These are phyloP conservation scores for Halcyon smyrnensis DNA, from an alignment of 2,797 vertebrate species.

Conservation along the genomic window DNA sequence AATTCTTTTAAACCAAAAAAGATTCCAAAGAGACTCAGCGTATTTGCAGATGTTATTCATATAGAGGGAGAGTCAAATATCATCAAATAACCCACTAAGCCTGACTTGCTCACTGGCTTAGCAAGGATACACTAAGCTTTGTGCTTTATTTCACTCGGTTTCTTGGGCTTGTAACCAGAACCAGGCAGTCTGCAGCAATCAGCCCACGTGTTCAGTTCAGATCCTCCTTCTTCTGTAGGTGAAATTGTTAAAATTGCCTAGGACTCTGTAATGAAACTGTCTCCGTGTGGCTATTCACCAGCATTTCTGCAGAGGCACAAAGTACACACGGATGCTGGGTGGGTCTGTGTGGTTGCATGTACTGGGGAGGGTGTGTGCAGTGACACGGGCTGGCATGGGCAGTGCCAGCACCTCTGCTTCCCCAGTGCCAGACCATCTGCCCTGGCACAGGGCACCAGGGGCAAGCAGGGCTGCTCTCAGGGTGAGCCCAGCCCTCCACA, in stretches of 20 bases:
- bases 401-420: neutral
- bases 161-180: slow-evolving; percentile 20
- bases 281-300: neutral
- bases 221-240: neutral
- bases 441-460: neutral
- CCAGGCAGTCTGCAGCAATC: neutral
- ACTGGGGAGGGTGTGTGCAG: neutral
- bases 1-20: slow-evolving; percentile 43
- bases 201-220: neutral
- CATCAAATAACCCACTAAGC: slow-evolving; percentile 34
- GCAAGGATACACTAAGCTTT: neutral
- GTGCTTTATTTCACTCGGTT: neutral
- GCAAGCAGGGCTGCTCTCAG: neutral
- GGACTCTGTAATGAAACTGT: neutral
- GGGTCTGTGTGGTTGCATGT: neutral
- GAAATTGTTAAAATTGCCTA: neutral
- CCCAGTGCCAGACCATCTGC: neutral
- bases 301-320: neutral
- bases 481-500: neutral
- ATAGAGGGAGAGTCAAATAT: slow-evolving; percentile 37
- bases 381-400: rapidly evolving
- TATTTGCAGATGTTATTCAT: slow-evolving; percentile 61
- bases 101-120: neutral
- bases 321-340: rapidly evolving
- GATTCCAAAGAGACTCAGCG: slow-evolving; percentile 1